Base-by-base conservation (phyloP, 2,888 invertebrate species). In the Andrena fulva region DNA sequence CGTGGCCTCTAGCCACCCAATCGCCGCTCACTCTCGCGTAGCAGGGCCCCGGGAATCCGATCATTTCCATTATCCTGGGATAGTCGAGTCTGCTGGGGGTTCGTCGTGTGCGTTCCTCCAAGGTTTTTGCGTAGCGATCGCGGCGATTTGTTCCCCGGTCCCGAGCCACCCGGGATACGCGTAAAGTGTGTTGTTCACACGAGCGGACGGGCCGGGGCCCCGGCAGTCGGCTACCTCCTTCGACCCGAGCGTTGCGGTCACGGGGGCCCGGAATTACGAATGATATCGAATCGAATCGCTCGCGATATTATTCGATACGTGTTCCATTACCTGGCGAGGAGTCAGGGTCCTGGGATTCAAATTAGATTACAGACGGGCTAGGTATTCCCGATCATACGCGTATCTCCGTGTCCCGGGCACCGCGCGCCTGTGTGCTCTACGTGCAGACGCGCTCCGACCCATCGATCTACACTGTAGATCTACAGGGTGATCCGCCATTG, bases 221-320 rank as follows among this genome's bases (percentile, higher is more conserved):
- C 48, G 42, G 42, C 42, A 42, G 42, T 16, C 35, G 42, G 33
- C 64, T 48, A 62, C 56, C 78, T 72, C 75, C 68, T 62, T 74
- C 87, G 63, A 72, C 60, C 60, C 76, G 56, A 56, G 63, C 59
- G 78, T 74, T 85, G 89, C 85, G 88, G 87, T 86, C 89, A 85
- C 85, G 84, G 80, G 68, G 64, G 86, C 88, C 56, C 24, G 82
- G 89, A 90, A 92, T 91, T 88, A 89, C 89, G 84, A 92, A 91
- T 91, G 91, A 92, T 92, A 93, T 93, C 91, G 91, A 92, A 93
- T 91, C 91, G 91, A 92, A 92, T 93, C 88, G 92, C 87, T 90
- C 90, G 92, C 86, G 91, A 93, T 93, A 93, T 93, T 91, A 93
- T 92, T 93, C 90, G 92, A 93, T 93, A 93, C 94, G 94, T 94